Evolutionary conservation across 1,140 invertebrate genomes (phyloP), one percentile per base, ranked within the genome.

Genomic region (Heliconius nattereri): DNA sequence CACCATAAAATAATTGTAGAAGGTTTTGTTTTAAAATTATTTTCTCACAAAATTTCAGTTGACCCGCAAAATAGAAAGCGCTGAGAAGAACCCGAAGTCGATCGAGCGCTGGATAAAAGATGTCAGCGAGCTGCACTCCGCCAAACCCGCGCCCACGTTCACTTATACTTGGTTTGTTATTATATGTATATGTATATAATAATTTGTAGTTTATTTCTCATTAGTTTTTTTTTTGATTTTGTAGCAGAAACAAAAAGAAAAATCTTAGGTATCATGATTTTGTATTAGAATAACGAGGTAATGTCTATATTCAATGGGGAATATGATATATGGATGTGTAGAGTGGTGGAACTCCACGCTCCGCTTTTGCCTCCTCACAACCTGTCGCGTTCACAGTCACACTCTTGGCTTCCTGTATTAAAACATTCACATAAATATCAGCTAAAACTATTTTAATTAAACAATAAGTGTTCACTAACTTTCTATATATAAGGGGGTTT

Each of bases 41-140:
- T 66, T 26, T 66, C 26, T 26, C 13, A 66, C 11, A 23, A 66
- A 66, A 66, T 79, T 49, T 23, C 79, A 87, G 95, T 95, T 98
- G 52, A 97, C 99, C 9, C 98, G 98, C 92, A 97, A 97, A 89
- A 94, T 99, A 54, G 97, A 98, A 57, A 96, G 97, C 87, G 97
- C 97, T 1, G 97, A 98, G 84, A 98, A 98, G 90, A 98, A 98
- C 90, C 92, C 96, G 0, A 98, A 98, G 94, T 96, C 97, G 6
- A 97, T 99, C 76, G 98, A 99, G 76, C 97, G 97, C 80, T 99
- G 98, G 98, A 98, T 99, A 76, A 97, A 97, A 81, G 98, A 98
- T 89, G 98, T 99, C 73, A 96, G 96, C 85, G 97, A 98, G 85
- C 92, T 99, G 78, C 98, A 99, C 87, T 95, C 97, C 81, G 97